phyloP scores from a whole-genome alignment of 2,888 invertebrate genomes.

The Caenorhabditis japonica region DNA sequence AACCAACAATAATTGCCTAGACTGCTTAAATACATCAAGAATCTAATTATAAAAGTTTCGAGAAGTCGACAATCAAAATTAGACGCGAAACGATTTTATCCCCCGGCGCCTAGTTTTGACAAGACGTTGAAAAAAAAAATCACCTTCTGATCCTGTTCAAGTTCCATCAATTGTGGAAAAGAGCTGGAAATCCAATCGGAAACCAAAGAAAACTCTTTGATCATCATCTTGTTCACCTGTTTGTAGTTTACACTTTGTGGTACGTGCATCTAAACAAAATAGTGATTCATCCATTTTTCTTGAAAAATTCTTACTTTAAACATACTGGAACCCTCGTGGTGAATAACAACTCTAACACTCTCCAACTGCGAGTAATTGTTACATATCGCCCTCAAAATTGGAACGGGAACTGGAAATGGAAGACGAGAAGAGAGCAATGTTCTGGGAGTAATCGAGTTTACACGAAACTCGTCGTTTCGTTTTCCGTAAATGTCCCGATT shows the following conservation, averaged over 20 bases:
- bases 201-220: conserved; percentile 45
- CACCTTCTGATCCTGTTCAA: conserved; percentile 49
- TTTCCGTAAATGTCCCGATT: conserved; percentile 55
- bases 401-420: conserved; percentile 8
- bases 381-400: conserved; percentile 2
- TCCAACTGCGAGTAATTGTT: conserved; percentile 30
- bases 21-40: no score
- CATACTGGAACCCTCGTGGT: conserved; percentile 16
- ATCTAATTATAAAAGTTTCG: no score
- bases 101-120: no score
- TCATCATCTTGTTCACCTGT: conserved; percentile 50
- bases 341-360: conserved; percentile 18
- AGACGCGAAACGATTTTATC: no score
- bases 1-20: no score
- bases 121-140: no score
- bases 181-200: conserved; percentile 52
- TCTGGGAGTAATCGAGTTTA: no score
- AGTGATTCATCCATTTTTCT: no score
- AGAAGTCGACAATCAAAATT: no score
- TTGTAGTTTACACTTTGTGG: conserved; percentile 53
- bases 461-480: conserved; percentile 3
- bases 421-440: background rate
- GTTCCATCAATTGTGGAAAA: conserved; percentile 38
- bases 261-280: conserved; percentile 18
- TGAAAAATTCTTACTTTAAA: conserved; percentile 9